phyloP scores from a whole-genome alignment of 2,888 invertebrate genomes.

The Andrena fulva region DNA sequence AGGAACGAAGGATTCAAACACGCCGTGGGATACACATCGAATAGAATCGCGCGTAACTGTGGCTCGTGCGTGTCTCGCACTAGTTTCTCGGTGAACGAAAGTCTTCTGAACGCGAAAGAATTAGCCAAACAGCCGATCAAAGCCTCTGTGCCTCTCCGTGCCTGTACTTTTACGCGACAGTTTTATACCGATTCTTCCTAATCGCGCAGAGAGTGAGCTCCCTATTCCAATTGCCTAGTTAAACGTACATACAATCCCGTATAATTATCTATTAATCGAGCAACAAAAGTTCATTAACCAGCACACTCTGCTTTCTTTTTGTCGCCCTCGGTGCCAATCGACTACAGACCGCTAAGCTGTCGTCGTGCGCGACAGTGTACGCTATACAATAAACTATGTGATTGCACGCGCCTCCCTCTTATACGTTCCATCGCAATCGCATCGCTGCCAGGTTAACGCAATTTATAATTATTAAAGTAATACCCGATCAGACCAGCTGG shows the following conservation, averaged over 20 bases:
- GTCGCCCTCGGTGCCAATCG: slow-evolving; percentile 34
- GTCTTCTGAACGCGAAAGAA: slow-evolving; percentile 21
- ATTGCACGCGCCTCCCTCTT: slow-evolving; percentile 55
- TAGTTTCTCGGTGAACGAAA: slow-evolving; percentile 2
- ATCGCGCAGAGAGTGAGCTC: not conserved
- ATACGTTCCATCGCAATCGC: slow-evolving; percentile 55
- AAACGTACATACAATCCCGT: slow-evolving; percentile 14
- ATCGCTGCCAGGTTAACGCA: slow-evolving; percentile 72
- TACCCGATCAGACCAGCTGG: slow-evolving; percentile 82
- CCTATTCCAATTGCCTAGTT: not conserved
- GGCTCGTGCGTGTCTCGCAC: slow-evolving; percentile 16
- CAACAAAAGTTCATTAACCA: slow-evolving; percentile 38
- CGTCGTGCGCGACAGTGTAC: slow-evolving; percentile 35
- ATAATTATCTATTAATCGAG: slow-evolving; percentile 44
- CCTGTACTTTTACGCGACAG: slow-evolving; percentile 16
- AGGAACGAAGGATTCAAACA: slow-evolving; percentile 7
- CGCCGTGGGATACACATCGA: not conserved
- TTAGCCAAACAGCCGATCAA: slow-evolving; percentile 16
- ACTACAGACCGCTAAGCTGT: slow-evolving; percentile 28
- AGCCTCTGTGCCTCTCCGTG: not conserved
- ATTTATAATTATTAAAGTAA: slow-evolving; percentile 69
- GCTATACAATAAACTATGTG: slow-evolving; percentile 64
- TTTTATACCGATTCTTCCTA: slow-evolving; percentile 17
- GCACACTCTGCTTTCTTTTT: slow-evolving; percentile 4
- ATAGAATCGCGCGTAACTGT: slow-evolving; percentile 28